Evolutionary conservation across 1,140 invertebrate genomes (phyloP).

Genomic region (Hyles euphorbiae): DNA sequence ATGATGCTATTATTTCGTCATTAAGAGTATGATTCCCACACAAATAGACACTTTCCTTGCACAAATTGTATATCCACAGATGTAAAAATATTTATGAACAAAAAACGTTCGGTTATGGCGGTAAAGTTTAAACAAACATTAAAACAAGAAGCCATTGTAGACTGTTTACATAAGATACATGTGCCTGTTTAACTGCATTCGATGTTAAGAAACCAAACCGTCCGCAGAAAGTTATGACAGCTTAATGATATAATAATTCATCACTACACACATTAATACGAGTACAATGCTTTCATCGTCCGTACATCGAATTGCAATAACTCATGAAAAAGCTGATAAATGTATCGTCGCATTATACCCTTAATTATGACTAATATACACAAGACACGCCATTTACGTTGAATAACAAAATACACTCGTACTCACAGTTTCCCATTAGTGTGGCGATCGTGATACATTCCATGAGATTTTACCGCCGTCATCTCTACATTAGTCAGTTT

Average conservation of each 20-base stretch:
- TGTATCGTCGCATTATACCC: too few species aligned
- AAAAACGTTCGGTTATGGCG: too few species aligned
- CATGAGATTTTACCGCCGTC: constrained; percentile 33
- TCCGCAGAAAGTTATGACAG: constrained; percentile 7
- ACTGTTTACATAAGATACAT: constrained; percentile 4
- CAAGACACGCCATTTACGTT: too few species aligned
- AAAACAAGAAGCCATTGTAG: too few species aligned
- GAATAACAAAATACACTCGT: neutral
- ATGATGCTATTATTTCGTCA: too few species aligned
- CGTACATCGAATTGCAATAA: constrained; percentile 12
- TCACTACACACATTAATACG: constrained; percentile 4
- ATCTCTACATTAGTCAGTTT: constrained; percentile 54
- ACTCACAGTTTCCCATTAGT: constrained; percentile 69
- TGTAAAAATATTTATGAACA: too few species aligned
- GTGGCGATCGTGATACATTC: constrained; percentile 41
- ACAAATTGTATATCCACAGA: too few species aligned
- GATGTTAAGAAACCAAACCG: neutral
- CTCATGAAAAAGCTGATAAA: constrained; percentile 11
- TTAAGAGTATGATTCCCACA: too few species aligned
- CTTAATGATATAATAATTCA: constrained; percentile 9
- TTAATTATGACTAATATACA: constrained; percentile 5
- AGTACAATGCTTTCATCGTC: constrained; percentile 2
- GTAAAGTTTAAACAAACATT: too few species aligned
- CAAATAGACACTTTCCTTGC: too few species aligned
- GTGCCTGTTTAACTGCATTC: neutral